Evolutionary conservation across 2,797 vertebrate species (phyloP), one percentile per base, ranked within the genome.

Genomic region (Notolepis coatsorum): DNA sequence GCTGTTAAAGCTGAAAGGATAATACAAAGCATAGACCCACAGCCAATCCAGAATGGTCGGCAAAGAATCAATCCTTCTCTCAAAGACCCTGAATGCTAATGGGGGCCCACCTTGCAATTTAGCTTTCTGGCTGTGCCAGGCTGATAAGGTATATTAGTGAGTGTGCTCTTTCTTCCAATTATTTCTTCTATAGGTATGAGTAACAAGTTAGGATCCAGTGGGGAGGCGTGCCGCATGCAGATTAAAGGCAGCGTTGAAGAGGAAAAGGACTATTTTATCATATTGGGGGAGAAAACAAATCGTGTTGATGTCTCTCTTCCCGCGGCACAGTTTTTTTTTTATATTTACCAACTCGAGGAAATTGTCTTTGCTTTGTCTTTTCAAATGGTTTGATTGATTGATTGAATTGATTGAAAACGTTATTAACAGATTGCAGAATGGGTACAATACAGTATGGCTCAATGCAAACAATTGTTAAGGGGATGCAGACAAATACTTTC

Each of bases 121-220:
- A 86, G 74, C 79, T 84, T 69, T 62, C 75, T 59, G 79, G 81
- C 89, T 90, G 88, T 77, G 83, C 57, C 57, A 65, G 61, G 72
- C 86, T 86, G 87, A 90, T 91, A 90, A 89, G 71, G 51, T 82
- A 82, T 81, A 88, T 88, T 85, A 88, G 79, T 69, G 51, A 68
- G 37, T 71, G 70, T 75, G 78, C 68, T 82, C 65, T 84, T 77
- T 84, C 77, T 71, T 83, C 76, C 85, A 81, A 75, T 84, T 82
- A 83, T 81, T 87, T 84, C 76, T 86, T 72, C 86, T 78, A 79
- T 72, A 68, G 84, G 71, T 84, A 68, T 84, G 71, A 69, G 81
- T 82, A 88, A 84, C 85, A 85, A 85, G 80, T 85, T 80, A 81
- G 53, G 75, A 88, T 87, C 79, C 64, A 53, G 67, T 62, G 65